Evolutionary conservation across 2,113 vertebrate species (phyloP), one percentile per base, ranked within the genome.

Genomic region (Zosterops pallidus): DNA sequence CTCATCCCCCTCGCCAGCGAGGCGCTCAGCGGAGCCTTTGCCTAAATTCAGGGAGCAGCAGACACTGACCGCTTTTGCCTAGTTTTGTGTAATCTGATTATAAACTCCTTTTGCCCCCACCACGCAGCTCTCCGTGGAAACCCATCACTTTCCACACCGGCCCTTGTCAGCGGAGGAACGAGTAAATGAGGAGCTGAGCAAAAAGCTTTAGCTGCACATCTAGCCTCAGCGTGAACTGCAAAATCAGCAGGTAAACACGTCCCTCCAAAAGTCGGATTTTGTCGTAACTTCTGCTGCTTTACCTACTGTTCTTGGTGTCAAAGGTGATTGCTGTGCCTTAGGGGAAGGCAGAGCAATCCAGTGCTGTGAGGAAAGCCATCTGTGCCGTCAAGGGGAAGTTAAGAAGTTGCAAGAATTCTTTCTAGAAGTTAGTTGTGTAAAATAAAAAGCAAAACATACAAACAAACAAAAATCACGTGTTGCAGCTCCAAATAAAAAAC

Each of bases 271-370:
- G 24, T 7, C 53, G 31, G 18, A 4, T 77, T 63, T 63, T 47
- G 20, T 5, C 26, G 0, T 37, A n/a, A 65, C 19, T 89, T 77
- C 75, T 92, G 68, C 74, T 69, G 39, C 81, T 90, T 86, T 47
- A 93, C 91, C 78, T 95, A 57, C 69, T 39, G 59, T 28, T 65
- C 56, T 9, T 47, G 7, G 69, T 96, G 89, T 97, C 97, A 95
- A 82, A 96, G 93, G 91, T 94, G 84, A 83, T 63, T 29, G 8
- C 37, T 76, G 2, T 42, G 85, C 89, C 83, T 90, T 76, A 49
- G 71, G 82, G 77, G 35, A 49, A 77, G 76, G 67, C 68, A 59
- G 50, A 82, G 33, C 56, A 76, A 47, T 72, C 60, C 53, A 23
- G 68, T 33, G 85, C 60, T 49, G 31, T 92, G 95, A 94, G 57